These are phyloP conservation scores for Microctenopoma steveboyesi DNA, from an alignment of 2,797 vertebrate species.

Conservation along the genomic window DNA sequence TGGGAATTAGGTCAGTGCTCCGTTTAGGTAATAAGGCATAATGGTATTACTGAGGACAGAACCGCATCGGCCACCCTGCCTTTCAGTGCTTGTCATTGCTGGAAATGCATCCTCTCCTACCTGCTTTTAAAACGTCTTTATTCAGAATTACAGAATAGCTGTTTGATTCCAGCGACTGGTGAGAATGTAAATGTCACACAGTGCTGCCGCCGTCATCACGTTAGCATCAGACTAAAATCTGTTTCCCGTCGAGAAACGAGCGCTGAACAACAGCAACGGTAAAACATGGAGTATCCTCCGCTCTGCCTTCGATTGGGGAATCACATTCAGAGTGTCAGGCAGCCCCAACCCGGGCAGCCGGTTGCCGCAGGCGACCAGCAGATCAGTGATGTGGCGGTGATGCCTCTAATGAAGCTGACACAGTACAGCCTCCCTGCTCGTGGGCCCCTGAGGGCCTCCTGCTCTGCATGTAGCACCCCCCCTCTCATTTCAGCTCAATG, in stretches of 20 bases:
- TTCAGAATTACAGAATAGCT: background rate
- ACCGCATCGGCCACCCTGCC: background rate
- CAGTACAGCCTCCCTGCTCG: conserved; percentile 76
- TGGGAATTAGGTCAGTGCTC: conserved; percentile 42
- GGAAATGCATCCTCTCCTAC: conserved; percentile 21
- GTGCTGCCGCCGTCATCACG: background rate
- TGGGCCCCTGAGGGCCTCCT: conserved; percentile 67
- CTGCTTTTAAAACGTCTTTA: background rate
- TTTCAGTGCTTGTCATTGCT: conserved; percentile 7
- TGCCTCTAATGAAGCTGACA: conserved; percentile 87
- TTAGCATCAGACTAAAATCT: conserved; percentile 9
- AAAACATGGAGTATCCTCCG: conserved; percentile 26
- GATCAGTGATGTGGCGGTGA: conserved; percentile 83
- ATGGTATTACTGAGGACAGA: conserved; percentile 28
- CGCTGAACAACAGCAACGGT: conserved; percentile 5
- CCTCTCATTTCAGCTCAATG: conserved; percentile 45
- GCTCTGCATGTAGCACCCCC: conserved; percentile 49
- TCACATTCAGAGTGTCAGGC: conserved; percentile 67
- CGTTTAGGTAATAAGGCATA: conserved; percentile 40
- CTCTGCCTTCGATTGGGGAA: conserved; percentile 50
- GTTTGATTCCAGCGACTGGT: background rate
- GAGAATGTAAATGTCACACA: background rate
- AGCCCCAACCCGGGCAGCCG: conserved; percentile 54
- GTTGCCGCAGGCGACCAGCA: conserved; percentile 76
- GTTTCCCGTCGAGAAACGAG: conserved; percentile 13